Base-by-base conservation (phyloP, 2,113 vertebrate species). In the Origma solitaria region DNA sequence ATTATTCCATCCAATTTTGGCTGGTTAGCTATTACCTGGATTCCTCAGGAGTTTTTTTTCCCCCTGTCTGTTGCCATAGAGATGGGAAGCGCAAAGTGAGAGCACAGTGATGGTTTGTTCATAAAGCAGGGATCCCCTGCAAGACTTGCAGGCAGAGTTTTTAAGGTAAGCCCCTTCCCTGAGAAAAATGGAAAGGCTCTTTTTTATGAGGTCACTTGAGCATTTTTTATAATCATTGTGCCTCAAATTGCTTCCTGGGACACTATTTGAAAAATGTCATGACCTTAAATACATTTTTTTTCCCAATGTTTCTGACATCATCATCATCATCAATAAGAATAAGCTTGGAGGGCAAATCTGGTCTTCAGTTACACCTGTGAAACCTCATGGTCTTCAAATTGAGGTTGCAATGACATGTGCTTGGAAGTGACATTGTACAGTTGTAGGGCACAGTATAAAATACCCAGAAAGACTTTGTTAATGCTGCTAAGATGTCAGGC, bases 341-440 rank as follows among this genome's bases (percentile, higher is more conserved):
- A 70, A 87, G 10, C 38, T 45, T 42, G 23, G 24, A 91, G 19
- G 37, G 28, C 24, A 84, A 15, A 68, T 57, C 13, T 49, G 25
- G 17, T 50, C 23, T 83, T 90, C 45, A 86, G 4, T 16, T 49
- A 17, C 40, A 60, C 22, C 54, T 31, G 13, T 33, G 15, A 82
- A 81, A 75, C 28, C 2, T 54, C 24, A 44, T 23, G 1, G 0
- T 64, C 69, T 84, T 84, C 80, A 91, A 82, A 82, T 64, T 56
- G 64, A 91, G 38, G 27, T 76, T 0, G 0, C 54, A 68, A 65
- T n/a, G 57, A 40, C 2, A 0, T 14, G 7, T 69, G 9, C 17
- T 90, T 54, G 44, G 60, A 91, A 94, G 15, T 31, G 20, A 86
- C 56, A 35, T 60, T 60, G 25, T 37, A 49, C 23, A 57, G 10